phyloP scores from a whole-genome alignment of 2,888 invertebrate genomes.

The Chrysolina americana region DNA sequence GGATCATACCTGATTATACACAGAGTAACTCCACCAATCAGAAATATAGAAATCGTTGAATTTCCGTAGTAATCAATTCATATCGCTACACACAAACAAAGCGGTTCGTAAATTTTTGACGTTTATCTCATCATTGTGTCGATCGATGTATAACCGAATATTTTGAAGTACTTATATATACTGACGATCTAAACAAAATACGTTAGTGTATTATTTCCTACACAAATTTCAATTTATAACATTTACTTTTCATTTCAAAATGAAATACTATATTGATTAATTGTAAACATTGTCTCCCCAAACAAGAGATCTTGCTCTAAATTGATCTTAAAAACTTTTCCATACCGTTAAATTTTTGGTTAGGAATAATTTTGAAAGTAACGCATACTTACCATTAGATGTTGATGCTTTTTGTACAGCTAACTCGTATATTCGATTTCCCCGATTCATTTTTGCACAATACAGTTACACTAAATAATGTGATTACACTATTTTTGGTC shows the following conservation, averaged over 20 bases:
- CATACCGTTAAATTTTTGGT: background rate
- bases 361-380: conserved; percentile 1
- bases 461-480: background rate
- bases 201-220: no score
- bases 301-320: background rate
- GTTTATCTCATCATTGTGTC: no score
- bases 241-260: background rate
- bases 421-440: background rate
- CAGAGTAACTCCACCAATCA: no score
- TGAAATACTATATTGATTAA: no score
- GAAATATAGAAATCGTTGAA: background rate
- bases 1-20: no score
- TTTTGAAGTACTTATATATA: no score
- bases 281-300: background rate
- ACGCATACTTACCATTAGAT: conserved; percentile 1
- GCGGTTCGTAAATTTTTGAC: no score
- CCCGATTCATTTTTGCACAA: background rate
- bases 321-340: background rate
- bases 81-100: no score
- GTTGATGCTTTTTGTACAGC: conserved; percentile 1
- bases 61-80: background rate
- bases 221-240: background rate
- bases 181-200: no score
- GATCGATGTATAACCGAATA: no score
- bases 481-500: background rate